Base-by-base conservation (phyloP, 2,113 vertebrate genomes). In the Hirundichthys speculiger region DNA sequence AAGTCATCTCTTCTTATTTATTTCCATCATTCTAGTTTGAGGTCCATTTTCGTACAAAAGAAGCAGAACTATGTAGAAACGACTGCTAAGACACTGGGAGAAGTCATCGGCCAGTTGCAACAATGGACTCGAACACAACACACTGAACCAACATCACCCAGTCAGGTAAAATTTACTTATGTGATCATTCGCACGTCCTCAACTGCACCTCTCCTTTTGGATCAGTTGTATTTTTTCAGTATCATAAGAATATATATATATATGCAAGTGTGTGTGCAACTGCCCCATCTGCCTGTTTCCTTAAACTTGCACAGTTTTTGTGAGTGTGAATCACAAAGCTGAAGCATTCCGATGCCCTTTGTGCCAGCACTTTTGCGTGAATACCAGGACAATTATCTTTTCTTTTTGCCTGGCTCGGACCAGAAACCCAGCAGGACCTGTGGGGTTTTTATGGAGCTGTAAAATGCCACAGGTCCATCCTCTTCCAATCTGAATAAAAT, bases 21-120 rank as follows among this genome's bases (percentile, higher is more conserved):
- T 54, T 43, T 64, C 22, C 63, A 39, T 52, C 51, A 20, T 66
- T 74, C 10, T 3, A 90, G 83, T 22, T 13, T 82, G 13, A 34
- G 16, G 21, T 61, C 72, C 0, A 16, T 13, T 47, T 48, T 47
- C n/a, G n/a, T 52, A 5, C 66, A 76, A 22, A 75, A 59, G 39
- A 73, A 86, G 53, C 61, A 73, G 39, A 18, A 76, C 5, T 84
- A 43, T 71, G 54, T 56, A 10, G 75, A 77, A 48, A 56, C 40
- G 39, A 39, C 55, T 13, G 63, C 53, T 4, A 24, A 45, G 21
- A 27, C 12, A 10, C 25, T 81, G 21, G 73, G 45, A 9, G 30
- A 64, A 41, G 5, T 39, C 52, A 64, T 64, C 40, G 56, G 11
- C 13, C 58, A 64, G 55, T 73, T 83, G 50, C 62, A 73, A n/a